phyloP scores from a whole-genome alignment of 2,888 invertebrate genomes.

The Gonocerus acuteangulatus region DNA sequence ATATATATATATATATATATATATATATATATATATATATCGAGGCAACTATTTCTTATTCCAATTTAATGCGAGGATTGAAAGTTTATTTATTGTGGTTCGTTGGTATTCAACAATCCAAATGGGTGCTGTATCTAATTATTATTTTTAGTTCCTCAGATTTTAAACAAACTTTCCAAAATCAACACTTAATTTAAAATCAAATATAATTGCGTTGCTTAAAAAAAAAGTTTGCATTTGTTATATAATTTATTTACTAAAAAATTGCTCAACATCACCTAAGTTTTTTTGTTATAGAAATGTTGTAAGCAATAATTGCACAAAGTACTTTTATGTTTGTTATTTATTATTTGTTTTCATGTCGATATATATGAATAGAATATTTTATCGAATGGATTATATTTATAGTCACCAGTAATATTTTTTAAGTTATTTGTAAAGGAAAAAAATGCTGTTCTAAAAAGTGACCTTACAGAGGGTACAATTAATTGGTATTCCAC shows the following conservation, averaged over 20 bases:
- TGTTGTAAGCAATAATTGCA: conserved; percentile 13
- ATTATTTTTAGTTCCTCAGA: too few species aligned
- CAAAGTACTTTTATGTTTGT: conserved; percentile 17
- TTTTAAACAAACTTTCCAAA: too few species aligned
- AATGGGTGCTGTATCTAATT: too few species aligned
- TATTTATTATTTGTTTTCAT: conserved; percentile 17
- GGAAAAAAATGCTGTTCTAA: conserved; percentile 2
- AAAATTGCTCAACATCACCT: conserved; percentile 23
- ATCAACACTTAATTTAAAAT: too few species aligned
- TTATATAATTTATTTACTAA: neutral
- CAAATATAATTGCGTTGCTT: too few species aligned
- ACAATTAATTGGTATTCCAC: conserved; percentile 20
- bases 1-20: too few species aligned
- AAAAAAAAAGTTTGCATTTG: too few species aligned
- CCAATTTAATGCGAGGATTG: too few species aligned
- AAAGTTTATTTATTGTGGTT: too few species aligned
- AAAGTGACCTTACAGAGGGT: conserved; percentile 25
- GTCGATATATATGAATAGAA: neutral
- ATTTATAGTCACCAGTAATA: neutral
- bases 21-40: too few species aligned
- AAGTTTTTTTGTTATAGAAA: conserved; percentile 2
- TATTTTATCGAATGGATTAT: conserved; percentile 7
- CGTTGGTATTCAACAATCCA: too few species aligned
- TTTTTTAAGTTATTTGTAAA: conserved; percentile 13
- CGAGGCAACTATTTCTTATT: too few species aligned